Conservation (phyloP, 2,888 invertebrate species). For the Bimastos eiseni region DNA sequence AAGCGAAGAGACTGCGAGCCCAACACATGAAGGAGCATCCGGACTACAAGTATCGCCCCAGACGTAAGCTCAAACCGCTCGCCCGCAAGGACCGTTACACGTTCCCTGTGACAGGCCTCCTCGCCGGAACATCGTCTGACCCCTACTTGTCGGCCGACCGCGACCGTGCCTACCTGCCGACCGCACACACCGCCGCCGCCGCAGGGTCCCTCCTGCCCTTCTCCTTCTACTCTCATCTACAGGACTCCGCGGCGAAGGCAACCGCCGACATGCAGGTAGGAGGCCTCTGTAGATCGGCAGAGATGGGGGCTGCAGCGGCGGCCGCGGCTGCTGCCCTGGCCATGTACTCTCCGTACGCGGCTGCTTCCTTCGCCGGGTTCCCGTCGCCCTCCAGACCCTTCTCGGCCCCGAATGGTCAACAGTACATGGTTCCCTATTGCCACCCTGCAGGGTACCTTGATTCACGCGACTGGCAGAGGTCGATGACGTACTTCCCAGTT, state of each 20-base stretch:
- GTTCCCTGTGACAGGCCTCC: background rate
- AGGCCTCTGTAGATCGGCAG: background rate
- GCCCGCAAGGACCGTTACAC: slow-evolving; percentile 9
- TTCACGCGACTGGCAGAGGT: background rate
- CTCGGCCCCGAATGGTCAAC: background rate
- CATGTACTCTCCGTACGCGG: background rate
- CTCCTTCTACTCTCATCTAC: background rate
- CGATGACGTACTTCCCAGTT: slow-evolving; percentile 8
- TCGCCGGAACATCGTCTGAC: background rate
- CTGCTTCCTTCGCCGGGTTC: slow-evolving; percentile 7
- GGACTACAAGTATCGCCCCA: slow-evolving; percentile 94
- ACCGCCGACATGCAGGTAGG: background rate
- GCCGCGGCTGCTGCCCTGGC: slow-evolving; percentile 2
- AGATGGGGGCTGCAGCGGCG: background rate
- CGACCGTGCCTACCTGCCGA: background rate
- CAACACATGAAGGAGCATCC: slow-evolving; percentile 99
- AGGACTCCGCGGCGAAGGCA: background rate
- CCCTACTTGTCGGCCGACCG: background rate
- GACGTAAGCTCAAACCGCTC: slow-evolving; percentile 83
- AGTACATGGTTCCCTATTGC: slow-evolving; percentile 18
- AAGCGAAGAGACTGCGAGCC: slow-evolving; percentile 92
- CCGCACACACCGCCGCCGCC: background rate
- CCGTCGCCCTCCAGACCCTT: background rate
- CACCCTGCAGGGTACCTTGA: slow-evolving; percentile 17
- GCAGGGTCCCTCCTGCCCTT: background rate